Evolutionary conservation across 2,797 vertebrate genomes (phyloP), one percentile per base, ranked within the genome.

Genomic region (Choloepus didactylus): DNA sequence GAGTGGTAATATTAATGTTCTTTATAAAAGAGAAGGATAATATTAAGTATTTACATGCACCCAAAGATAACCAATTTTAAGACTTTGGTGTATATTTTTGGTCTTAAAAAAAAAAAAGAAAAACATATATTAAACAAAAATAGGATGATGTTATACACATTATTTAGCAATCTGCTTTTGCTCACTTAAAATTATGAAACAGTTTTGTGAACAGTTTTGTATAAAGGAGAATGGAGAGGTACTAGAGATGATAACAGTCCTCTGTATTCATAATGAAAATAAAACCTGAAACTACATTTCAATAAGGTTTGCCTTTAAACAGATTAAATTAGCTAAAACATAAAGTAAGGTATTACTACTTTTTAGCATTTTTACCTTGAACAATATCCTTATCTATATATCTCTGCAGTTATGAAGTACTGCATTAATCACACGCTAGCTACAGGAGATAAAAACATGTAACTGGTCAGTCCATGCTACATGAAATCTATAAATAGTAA

Each of bases 181-280:
- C 76, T 93, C 80, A 92, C 23, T 81, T 94, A 86, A 92, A 95
- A 94, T 92, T 90, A 85, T 41, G 19, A 38, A 80, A 41, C 29
- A 87, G 54, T 87, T 87, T 56, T 82, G 44, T 73, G 49, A 59
- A 69, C 1, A 79, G 16, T 62, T 73, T 6, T 44, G 2, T 80
- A 23, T 66, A 81, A 85, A 72, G 73, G 27, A 89, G 29, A 80
- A 89, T 1, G 49, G 54, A 93, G 15, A 89, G 6, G 23, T 70
- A 76, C 54, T 11, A 87, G 35, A 75, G 27, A 27, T 60, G 84
- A 62, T 54, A 23, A 67, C 84, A 85, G 54, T 54, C 90, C 19
- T 94, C 82, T 90, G 59, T 66, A 82, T n/a, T 88, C 46, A 89
- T 8, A 83, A 59, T 49, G 35, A 89, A 83, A 83, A 87, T 62